These are phyloP conservation scores for Sakesphorus luctuosus DNA, from an alignment of 2,113 vertebrate species.

Conservation along the genomic window DNA sequence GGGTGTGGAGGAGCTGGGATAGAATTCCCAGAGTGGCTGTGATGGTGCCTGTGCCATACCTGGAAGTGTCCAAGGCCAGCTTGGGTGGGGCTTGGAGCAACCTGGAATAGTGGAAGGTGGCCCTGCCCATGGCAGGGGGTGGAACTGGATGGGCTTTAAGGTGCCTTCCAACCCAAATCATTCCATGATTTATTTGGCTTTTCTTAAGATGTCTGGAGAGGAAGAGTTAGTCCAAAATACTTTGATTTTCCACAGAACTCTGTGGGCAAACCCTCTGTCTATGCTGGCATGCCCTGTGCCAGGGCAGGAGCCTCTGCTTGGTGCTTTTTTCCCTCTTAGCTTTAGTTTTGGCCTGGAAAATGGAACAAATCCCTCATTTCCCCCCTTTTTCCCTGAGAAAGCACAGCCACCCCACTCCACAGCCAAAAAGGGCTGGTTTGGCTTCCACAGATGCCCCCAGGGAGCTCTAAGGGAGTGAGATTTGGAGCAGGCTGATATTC, in stretches of 20 bases:
- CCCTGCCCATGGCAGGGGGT: background rate
- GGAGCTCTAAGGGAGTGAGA: background rate
- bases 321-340: background rate
- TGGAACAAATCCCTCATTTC: too few species aligned
- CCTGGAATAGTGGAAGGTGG: background rate
- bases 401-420: background rate
- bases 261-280: too few species aligned
- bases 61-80: background rate
- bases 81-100: background rate
- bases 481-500: background rate
- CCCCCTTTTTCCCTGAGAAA: fast-evolving
- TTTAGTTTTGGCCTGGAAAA: background rate
- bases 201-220: background rate
- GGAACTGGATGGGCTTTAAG: background rate
- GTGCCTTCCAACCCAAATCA: background rate
- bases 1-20: background rate
- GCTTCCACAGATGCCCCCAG: background rate
- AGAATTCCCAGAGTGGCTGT: background rate
- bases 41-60: background rate
- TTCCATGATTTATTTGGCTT: background rate
- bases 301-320: background rate
- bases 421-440: background rate
- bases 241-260: too few species aligned
- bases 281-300: background rate
- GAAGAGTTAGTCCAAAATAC: background rate